Percentiles rank a stretch among this genome's conserved stretches.
Conservation (phyloP, 2,797 vertebrate species). For the Okamejei kenojei region DNA sequence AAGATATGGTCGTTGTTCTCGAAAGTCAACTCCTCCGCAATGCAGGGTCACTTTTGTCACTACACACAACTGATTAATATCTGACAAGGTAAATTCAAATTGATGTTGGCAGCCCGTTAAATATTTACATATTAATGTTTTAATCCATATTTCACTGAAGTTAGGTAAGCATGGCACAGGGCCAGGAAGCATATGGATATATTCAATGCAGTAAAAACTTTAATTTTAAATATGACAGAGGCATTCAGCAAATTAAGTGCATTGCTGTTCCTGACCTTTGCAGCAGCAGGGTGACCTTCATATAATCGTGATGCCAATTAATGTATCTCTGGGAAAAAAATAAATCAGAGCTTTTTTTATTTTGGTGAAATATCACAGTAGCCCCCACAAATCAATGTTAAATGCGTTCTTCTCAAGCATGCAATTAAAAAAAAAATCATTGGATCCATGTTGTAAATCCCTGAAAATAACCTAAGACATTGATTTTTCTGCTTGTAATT, state of each 20-base stretch:
- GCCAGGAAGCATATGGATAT: background rate
- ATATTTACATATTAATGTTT: background rate
- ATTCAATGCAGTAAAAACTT: background rate
- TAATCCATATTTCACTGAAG: background rate
- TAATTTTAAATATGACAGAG: background rate
- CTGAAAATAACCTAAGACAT: background rate
- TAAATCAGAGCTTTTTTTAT: background rate
- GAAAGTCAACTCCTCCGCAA: no score
- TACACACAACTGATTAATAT: background rate
- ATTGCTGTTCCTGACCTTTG: background rate
- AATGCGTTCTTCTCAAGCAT: background rate
- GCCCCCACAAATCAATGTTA: background rate
- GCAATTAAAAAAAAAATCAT: background rate
- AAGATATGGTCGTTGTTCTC: no score
- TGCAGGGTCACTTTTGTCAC: background rate
- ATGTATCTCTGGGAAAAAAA: background rate
- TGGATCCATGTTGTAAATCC: background rate
- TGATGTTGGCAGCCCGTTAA: background rate
- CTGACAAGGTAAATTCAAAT: background rate
- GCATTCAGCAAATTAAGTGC: background rate
- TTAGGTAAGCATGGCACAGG: background rate
- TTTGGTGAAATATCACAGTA: background rate
- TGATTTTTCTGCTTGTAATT: background rate
- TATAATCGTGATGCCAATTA: background rate
- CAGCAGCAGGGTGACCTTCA: background rate